A percentile compares a stretch with the other conserved stretches of the same genome.
These are phyloP conservation scores for Acholoe squamosa DNA, from an alignment of 2,888 invertebrate species.

Conservation along the genomic window DNA sequence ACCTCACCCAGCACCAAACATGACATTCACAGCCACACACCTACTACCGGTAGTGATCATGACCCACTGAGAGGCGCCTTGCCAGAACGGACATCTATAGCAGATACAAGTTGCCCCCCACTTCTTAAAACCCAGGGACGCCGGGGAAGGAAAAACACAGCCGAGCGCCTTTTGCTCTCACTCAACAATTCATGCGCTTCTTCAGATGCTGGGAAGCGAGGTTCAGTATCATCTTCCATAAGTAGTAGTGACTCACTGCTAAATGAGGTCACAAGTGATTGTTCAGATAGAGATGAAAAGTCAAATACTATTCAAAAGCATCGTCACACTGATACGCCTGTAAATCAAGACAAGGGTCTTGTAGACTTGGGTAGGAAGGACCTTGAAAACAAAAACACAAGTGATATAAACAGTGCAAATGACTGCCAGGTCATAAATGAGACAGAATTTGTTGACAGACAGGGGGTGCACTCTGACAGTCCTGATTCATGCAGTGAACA, in stretches of 20 bases:
- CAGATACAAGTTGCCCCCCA: not conserved
- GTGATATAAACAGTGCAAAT: not conserved
- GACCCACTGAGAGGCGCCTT: no score
- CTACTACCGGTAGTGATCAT: no score
- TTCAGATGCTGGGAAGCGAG: not conserved
- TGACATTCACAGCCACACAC: no score
- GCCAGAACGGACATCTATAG: not conserved
- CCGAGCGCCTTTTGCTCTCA: not conserved
- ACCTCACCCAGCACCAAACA: no score
- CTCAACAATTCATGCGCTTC: not conserved
- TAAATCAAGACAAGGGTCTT: not conserved
- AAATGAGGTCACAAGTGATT: not conserved
- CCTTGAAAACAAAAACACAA: not conserved
- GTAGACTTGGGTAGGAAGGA: not conserved
- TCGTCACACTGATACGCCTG: not conserved
- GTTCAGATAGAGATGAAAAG: not conserved
- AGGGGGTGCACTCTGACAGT: no score
- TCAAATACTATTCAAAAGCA: no score
- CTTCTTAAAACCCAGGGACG: not conserved
- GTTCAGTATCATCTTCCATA: not conserved
- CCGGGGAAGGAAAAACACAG: not conserved
- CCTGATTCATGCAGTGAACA: no score
- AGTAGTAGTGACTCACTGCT: not conserved
- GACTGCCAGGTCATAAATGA: no score
- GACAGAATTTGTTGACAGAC: no score